Evolutionary conservation across 2,888 invertebrate genomes (phyloP), one percentile per base, ranked within the genome.

Genomic region (Monoplex corrugatus): DNA sequence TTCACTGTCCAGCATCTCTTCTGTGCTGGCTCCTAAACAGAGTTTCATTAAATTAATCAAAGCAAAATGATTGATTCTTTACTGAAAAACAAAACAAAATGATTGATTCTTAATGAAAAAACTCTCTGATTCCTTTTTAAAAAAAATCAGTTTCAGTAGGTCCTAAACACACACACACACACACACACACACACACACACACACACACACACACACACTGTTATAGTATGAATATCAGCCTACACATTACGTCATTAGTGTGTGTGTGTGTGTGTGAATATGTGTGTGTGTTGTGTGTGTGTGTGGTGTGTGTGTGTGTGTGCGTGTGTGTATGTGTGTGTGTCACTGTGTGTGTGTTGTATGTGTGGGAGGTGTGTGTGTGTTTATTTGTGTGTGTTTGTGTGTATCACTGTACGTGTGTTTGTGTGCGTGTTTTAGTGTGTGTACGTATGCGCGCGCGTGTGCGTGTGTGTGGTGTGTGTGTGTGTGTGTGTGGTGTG

Each of bases 1-100:
- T 87, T 95, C 95, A 89, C 91, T 88, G 78, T 95, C 95, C 89
- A 95, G 88, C 93, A 95, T 95, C 80, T 95, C 88, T 13, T 88
- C 88, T 63, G 88, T 88, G 19, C 82, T 83, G n/a, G 45, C 68
- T 32, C 45, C 82, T 83, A 40, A 8, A 45, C n/a, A 83, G 2
- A n/a, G 32, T 3, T n/a, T 44, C 32, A 2, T 19, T 28, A 68
- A 16, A 28, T 68, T 5, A 16, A 28, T 5, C 68, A 6, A 28
- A 68, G 28, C 28, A 28, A 5, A 68, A 5, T 68, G 5, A 68
- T 68, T 68, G 10, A 13, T 19, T 50, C 10, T 50, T 50, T 50
- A n/a, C 1, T n/a, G 32, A 32, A 72, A 32, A 72, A 32, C n/a
- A 32, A 6, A 72, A 72, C n/a, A 72, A 50, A 50, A 32, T 28